Evolutionary conservation across 2,113 vertebrate species (phyloP).

Genomic region (Psilopsiagon aymara): DNA sequence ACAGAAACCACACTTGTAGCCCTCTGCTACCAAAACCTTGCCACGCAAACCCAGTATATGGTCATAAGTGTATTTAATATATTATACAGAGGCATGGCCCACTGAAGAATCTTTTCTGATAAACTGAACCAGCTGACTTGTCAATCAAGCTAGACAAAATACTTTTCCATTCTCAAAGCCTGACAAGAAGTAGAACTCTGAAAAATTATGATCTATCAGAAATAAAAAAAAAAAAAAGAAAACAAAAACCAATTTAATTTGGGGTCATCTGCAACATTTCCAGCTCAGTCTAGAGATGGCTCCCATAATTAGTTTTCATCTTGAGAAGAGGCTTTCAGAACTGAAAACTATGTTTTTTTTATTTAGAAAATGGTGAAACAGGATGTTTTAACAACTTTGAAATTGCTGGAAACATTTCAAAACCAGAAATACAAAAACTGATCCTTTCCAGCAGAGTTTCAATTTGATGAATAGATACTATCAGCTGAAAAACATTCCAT

Average conservation of each 20-base stretch:
- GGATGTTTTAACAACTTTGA: conserved; percentile 15
- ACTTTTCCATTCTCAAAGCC: not conserved
- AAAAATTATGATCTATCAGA: not conserved
- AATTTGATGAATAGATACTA: conserved; percentile 45
- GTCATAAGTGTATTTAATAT: not conserved
- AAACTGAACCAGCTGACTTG: not conserved
- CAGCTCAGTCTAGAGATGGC: not conserved
- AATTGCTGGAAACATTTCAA: conserved; percentile 20
- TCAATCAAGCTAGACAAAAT: not conserved
- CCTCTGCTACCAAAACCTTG: not conserved
- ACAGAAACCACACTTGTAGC: not conserved
- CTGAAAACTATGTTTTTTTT: not conserved
- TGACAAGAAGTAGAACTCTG: not conserved
- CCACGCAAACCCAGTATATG: not conserved
- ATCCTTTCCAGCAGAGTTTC: conserved; percentile 35
- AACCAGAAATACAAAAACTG: conserved; percentile 31
- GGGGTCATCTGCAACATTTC: not conserved
- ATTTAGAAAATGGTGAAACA: conserved; percentile 14
- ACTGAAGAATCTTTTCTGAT: not conserved
- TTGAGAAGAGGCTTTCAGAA: not conserved
- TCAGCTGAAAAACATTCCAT: conserved; percentile 29
- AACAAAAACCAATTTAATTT: not conserved
- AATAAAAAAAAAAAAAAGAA: not conserved
- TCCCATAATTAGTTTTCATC: not conserved
- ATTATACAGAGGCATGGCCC: not conserved